Conservation (phyloP, 2,888 invertebrate genomes). For the Diploptera punctata region DNA sequence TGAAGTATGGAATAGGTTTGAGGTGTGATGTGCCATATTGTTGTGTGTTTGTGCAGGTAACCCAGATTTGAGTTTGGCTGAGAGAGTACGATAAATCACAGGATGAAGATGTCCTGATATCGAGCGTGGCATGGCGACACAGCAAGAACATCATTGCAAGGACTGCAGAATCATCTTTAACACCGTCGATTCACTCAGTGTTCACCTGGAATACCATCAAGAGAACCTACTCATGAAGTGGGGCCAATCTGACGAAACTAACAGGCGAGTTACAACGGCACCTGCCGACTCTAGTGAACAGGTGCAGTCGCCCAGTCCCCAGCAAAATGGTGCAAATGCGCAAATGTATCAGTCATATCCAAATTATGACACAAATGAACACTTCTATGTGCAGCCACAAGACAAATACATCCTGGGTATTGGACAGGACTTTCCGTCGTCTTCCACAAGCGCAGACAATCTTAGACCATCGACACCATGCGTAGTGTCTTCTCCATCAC, state of each 20-base stretch:
- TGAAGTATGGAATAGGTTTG: no score
- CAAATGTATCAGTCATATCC: neutral
- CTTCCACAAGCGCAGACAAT: slow-evolving; percentile 13
- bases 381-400: neutral
- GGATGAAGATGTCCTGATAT: neutral
- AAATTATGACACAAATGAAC: no score
- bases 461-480: slow-evolving; percentile 28
- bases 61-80: no score
- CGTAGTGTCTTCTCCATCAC: slow-evolving; percentile 50
- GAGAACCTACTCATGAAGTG: slow-evolving; percentile 78
- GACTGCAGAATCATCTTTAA: slow-evolving; percentile 79
- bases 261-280: slow-evolving; percentile 60
- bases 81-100: no score
- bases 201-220: slow-evolving; percentile 81
- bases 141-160: slow-evolving; percentile 69
- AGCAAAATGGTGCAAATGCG: neutral
- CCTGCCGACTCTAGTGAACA: slow-evolving; percentile 77
- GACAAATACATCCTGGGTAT: slow-evolving; percentile 38
- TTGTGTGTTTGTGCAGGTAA: no score
- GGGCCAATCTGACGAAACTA: slow-evolving; percentile 70
- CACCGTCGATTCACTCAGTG: slow-evolving; percentile 77
- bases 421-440: slow-evolving; percentile 28
- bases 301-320: no score
- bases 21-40: no score
- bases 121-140: slow-evolving; percentile 56